Conservation (phyloP, 2,888 invertebrate genomes). For the Athetis lepigone region DNA sequence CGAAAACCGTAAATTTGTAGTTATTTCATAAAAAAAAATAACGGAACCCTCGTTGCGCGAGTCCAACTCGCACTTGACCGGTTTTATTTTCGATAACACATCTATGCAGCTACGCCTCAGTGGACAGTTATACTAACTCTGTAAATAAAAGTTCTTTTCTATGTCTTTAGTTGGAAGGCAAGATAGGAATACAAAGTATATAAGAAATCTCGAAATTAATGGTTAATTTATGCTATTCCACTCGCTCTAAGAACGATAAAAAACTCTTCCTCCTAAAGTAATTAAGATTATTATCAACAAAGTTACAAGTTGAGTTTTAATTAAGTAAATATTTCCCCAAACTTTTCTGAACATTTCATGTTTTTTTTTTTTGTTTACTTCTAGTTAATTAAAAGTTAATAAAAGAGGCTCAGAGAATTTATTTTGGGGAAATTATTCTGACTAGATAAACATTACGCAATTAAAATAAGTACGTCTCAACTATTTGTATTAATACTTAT, state of each 20-base stretch:
- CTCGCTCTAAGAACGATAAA: neutral
- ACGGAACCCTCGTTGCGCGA: no score
- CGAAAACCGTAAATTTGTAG: no score
- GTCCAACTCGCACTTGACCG: no score
- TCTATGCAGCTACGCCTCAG: no score
- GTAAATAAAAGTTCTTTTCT: slow-evolving; percentile 10
- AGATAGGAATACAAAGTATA: neutral
- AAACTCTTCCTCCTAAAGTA: neutral
- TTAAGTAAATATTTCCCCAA: slow-evolving; percentile 13
- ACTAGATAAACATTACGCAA: neutral
- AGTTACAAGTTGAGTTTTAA: slow-evolving; percentile 13
- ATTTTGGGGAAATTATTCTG: neutral
- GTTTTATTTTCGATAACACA: no score
- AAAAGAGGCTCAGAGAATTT: neutral
- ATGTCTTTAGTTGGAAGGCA: neutral
- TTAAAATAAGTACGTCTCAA: neutral
- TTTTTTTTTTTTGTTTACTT: slow-evolving; percentile 16
- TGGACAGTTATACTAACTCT: no score
- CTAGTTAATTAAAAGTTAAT: slow-evolving; percentile 7
- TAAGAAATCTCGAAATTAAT: neutral
- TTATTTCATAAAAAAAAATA: no score
- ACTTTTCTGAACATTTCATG: slow-evolving; percentile 3
- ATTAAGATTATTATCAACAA: slow-evolving; percentile 1
- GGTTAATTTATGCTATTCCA: neutral
- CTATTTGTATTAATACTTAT: no score